Evolutionary conservation across 2,888 invertebrate genomes (phyloP).

Genomic region (Sthenelais limicola): DNA sequence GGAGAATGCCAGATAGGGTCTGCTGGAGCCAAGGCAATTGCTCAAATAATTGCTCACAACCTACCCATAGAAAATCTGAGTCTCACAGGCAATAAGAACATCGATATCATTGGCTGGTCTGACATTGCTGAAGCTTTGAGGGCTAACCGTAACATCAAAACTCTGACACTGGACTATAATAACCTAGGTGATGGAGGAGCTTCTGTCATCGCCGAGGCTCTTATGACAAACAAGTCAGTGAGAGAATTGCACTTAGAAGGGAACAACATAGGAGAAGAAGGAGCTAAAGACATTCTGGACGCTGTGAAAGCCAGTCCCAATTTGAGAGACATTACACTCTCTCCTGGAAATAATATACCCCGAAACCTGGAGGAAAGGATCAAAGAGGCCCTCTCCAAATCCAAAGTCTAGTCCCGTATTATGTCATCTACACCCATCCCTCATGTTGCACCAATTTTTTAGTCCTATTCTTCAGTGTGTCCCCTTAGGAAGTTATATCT

Average conservation of each 20-base stretch:
- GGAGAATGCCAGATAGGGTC: slow-evolving; percentile 58
- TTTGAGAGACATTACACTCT: slow-evolving; percentile 60
- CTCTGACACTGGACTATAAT: slow-evolving; percentile 63
- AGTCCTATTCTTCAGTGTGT: no score
- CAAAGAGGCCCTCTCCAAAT: slow-evolving; percentile 22
- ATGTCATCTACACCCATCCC: no score
- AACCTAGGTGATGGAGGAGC: slow-evolving; percentile 61
- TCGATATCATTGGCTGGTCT: slow-evolving; percentile 60
- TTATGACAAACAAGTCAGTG: slow-evolving; percentile 58
- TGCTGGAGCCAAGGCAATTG: slow-evolving; percentile 56
- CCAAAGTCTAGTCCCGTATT: no score
- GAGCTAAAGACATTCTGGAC: slow-evolving; percentile 57
- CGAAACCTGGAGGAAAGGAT: slow-evolving; percentile 2
- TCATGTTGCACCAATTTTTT: no score
- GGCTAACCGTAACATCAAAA: slow-evolving; percentile 56
- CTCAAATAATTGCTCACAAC: slow-evolving; percentile 56
- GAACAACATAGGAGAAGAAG: slow-evolving; percentile 58
- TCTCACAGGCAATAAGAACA: slow-evolving; percentile 57
- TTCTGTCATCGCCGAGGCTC: slow-evolving; percentile 55
- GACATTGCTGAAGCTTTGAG: slow-evolving; percentile 58
- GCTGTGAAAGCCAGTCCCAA: slow-evolving; percentile 59
- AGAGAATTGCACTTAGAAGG: slow-evolving; percentile 61
- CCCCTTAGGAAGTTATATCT: no score
- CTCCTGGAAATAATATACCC: slow-evolving; percentile 58
- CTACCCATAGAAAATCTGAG: slow-evolving; percentile 56